Evolutionary conservation across 2,113 vertebrate species (phyloP).

Genomic region (Syngnathoides biaculeatus): DNA sequence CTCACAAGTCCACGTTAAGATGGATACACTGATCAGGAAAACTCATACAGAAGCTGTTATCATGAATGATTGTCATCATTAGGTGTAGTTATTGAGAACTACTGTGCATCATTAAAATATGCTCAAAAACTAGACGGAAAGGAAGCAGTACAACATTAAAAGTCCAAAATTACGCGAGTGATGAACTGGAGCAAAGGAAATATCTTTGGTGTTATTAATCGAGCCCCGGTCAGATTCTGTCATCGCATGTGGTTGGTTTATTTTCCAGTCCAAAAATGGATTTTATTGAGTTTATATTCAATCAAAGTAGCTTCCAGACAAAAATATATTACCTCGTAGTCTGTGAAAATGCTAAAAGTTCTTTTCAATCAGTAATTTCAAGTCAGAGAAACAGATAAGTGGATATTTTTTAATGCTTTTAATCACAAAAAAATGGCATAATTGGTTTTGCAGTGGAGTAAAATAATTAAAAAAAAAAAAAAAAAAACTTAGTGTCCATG

Average conservation of each 20-base stretch:
- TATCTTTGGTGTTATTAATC: constrained; percentile 45
- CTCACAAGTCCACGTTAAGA: constrained; percentile 41
- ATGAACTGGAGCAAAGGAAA: constrained; percentile 34
- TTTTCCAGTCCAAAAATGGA: background rate
- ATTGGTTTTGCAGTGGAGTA: background rate
- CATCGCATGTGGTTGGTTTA: constrained; percentile 4
- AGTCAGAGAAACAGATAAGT: background rate
- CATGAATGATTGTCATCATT: constrained; percentile 21
- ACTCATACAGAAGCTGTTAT: constrained; percentile 6
- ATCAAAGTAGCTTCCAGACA: background rate
- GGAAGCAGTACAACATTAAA: background rate
- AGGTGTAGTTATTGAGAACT: background rate
- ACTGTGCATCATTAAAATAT: background rate
- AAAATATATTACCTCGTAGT: background rate
- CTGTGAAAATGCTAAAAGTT: background rate
- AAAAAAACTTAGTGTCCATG: constrained; percentile 16
- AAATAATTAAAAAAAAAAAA: background rate
- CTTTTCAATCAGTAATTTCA: background rate
- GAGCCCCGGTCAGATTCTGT: constrained; percentile 21
- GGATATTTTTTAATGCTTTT: background rate
- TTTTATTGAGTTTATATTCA: background rate
- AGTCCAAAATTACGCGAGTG: constrained; percentile 5
- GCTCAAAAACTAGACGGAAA: background rate
- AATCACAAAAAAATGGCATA: background rate
- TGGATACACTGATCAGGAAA: constrained; percentile 14